phyloP scores from a whole-genome alignment of 2,888 invertebrate species.

The Tiphia femorata region DNA sequence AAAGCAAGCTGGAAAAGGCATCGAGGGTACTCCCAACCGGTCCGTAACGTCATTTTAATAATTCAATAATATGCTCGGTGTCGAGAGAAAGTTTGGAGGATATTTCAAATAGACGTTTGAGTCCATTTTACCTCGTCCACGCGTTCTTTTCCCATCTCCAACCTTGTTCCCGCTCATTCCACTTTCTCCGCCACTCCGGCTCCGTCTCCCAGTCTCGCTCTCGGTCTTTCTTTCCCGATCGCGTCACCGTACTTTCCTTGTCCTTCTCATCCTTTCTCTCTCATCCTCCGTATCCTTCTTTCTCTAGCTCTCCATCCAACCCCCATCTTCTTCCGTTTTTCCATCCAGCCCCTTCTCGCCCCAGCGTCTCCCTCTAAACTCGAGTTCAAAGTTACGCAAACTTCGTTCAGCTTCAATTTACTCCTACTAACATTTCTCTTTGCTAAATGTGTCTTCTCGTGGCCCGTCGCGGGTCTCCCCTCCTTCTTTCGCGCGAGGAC shows the following conservation, averaged over 20 bases:
- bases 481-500: background rate
- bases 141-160: conserved; percentile 13
- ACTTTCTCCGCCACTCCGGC: conserved; percentile 16
- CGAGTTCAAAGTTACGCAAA: conserved; percentile 60
- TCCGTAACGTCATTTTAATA: conserved; percentile 38
- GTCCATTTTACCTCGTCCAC: conserved; percentile 31
- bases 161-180: conserved; percentile 24
- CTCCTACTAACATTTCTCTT: conserved; percentile 60
- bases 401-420: conserved; percentile 62
- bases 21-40: conserved; percentile 16
- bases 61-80: conserved; percentile 42
- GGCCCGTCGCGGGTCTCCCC: conserved; percentile 25
- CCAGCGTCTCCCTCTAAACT: conserved; percentile 56
- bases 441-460: conserved; percentile 50
- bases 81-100: conserved; percentile 38
- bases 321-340: no score
- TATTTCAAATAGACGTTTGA: conserved; percentile 48
- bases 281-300: background rate
- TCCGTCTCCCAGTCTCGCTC: conserved; percentile 25
- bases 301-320: conserved; percentile 4
- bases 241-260: background rate
- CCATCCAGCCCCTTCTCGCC: no score
- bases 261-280: conserved; percentile 14
- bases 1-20: conserved; percentile 10
- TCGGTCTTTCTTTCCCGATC: conserved; percentile 20